Evolutionary conservation across 2,888 invertebrate species (phyloP).

Genomic region (Trissolcus japonicus): DNA sequence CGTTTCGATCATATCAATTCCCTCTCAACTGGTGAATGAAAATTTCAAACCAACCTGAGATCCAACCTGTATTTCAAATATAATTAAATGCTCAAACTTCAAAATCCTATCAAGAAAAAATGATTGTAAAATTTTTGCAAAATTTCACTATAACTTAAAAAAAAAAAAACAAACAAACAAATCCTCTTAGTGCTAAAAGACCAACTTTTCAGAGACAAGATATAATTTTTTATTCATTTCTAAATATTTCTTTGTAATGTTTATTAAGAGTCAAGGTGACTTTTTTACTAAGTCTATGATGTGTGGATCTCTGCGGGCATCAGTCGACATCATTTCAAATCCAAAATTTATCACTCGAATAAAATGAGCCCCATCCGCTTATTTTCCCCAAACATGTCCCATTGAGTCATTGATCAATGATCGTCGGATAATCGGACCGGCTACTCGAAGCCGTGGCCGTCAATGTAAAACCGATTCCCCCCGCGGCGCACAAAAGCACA

Average conservation of each 20-base stretch:
- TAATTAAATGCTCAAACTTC: not conserved
- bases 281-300: too few relatives aligned
- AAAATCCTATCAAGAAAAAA: not conserved
- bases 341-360: slow-evolving; percentile 15
- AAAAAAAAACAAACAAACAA: too few relatives aligned
- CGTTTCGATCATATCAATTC: not conserved
- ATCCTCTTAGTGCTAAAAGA: too few relatives aligned
- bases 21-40: too few relatives aligned
- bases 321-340: not conserved
- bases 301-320: not conserved
- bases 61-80: not conserved
- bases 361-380: slow-evolving; percentile 17
- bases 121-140: too few relatives aligned
- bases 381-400: slow-evolving; percentile 36
- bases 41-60: not conserved
- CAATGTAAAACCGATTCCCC: slow-evolving; percentile 24
- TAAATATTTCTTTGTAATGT: too few relatives aligned
- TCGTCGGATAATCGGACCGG: slow-evolving; percentile 26
- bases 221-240: too few relatives aligned
- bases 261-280: too few relatives aligned
- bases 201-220: too few relatives aligned
- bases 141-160: too few relatives aligned
- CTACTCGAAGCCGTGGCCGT: slow-evolving; percentile 13
- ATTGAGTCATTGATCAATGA: slow-evolving; percentile 42
- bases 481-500: slow-evolving; percentile 34